Base-by-base conservation (phyloP, 1,140 invertebrate genomes). In the Drosophila sturtevanti region DNA sequence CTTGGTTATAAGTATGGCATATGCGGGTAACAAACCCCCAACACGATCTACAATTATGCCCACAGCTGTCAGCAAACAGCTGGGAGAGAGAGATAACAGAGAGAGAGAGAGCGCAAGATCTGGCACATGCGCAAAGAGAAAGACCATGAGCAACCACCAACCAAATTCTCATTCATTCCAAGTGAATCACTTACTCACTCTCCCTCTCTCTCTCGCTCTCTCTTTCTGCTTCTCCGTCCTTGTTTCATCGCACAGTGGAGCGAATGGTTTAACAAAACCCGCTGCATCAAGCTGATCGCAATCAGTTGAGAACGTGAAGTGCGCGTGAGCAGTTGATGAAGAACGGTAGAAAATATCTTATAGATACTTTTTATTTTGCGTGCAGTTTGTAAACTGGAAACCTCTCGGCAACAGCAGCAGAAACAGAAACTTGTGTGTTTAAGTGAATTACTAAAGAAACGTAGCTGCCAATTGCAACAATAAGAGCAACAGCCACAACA, bases 241-340 rank as follows among this genome's bases (percentile, higher is more conserved):
- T 4, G 14, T 56, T 16, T 11, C 14, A 11, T 1, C 4, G 22
- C 27, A 4, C 14, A 18, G 16, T 34, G 24, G 67, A 35, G n/a
- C n/a, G n/a, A n/a, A n/a, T n/a, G n/a, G n/a, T n/a, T n/a, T 75
- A 86, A 87, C 82, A 86, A 86, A 87, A 87, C 76, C 38, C 79
- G 79, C 69, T 89, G 84, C 79, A 77, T 58, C 60, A 16, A 24
- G 38, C 48, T 79, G 82, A 87, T 87, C 82, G 72, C 84, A 79
- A 69, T 87, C 82, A 87, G 84, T 87, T 67, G 82, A 85, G 70
- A 80, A 85, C 81, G 77, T 70, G 81, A 75, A 79, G 69, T 77
- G 79, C 80, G 80, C 79, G 79, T 66, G 79, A 54, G 72, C 66
- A 80, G 27, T 31, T 6, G 70, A 48, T 0, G 41, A 48, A 48